Evolutionary conservation across 2,797 vertebrate species (phyloP).

Genomic region (Amniataba percoides): DNA sequence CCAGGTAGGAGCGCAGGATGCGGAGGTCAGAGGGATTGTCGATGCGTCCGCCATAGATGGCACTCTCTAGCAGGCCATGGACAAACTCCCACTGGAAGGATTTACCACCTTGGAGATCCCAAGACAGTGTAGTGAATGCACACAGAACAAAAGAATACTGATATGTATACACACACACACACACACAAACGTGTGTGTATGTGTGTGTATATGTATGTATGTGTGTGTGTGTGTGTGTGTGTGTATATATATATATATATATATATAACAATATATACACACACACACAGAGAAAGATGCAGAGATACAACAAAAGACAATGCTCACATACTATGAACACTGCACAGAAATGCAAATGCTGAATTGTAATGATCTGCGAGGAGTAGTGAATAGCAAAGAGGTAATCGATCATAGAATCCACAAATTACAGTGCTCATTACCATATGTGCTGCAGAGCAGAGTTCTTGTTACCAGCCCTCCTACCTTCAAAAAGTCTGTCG

Average conservation of each 20-base stretch:
- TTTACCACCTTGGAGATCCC: slow-evolving; percentile 86
- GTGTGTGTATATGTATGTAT: no score
- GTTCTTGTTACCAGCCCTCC: slow-evolving; percentile 46
- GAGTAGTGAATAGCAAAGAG: slow-evolving; percentile 21
- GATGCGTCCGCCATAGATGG: slow-evolving; percentile 95
- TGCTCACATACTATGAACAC: neutral
- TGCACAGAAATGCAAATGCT: slow-evolving; percentile 24
- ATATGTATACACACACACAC: neutral
- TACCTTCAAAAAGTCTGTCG: slow-evolving; percentile 94
- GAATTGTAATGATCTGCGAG: neutral
- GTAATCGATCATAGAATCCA: slow-evolving; percentile 32
- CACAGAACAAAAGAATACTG: slow-evolving; percentile 15
- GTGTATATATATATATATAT: neutral
- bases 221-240: no score
- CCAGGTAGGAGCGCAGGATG: slow-evolving; percentile 94
- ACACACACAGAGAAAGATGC: slow-evolving; percentile 7
- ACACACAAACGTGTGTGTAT: no score
- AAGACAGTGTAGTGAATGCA: slow-evolving; percentile 4
- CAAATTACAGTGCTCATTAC: slow-evolving; percentile 25
- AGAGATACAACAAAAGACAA: neutral
- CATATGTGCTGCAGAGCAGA: slow-evolving; percentile 19
- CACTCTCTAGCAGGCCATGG: slow-evolving; percentile 94
- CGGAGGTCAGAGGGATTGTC: slow-evolving; percentile 95
- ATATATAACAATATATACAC: no score
- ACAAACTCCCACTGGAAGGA: slow-evolving; percentile 94